Evolutionary conservation across 2,888 invertebrate species (phyloP).

Genomic region (Colostygia pectinataria): DNA sequence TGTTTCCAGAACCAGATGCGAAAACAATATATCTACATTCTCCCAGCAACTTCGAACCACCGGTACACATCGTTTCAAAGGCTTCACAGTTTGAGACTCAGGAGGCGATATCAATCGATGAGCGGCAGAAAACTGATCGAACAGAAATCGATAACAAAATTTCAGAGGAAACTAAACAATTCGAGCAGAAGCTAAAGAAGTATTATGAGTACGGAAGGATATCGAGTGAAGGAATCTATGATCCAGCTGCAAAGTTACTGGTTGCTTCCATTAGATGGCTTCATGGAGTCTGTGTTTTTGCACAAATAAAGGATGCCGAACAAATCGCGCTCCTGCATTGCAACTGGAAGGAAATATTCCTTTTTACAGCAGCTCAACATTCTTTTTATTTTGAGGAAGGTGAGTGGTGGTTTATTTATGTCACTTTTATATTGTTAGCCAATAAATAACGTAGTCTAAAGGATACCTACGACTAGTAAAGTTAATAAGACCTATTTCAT

Average conservation of each 20-base stretch:
- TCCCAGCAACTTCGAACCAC: constrained; percentile 53
- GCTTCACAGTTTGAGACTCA: constrained; percentile 30
- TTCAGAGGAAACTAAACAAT: constrained; percentile 17
- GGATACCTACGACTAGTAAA: too few species aligned
- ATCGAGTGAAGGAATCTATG: constrained; percentile 77
- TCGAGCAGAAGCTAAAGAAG: constrained; percentile 20
- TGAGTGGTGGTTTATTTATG: constrained; percentile 10
- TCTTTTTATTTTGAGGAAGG: constrained; percentile 89
- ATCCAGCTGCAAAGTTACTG: constrained; percentile 89
- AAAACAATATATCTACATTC: constrained; percentile 37
- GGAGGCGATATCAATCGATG: constrained; percentile 33
- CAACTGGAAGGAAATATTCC: constrained; percentile 93
- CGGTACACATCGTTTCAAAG: constrained; percentile 56
- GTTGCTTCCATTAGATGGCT: constrained; percentile 92
- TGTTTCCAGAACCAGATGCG: constrained; percentile 36
- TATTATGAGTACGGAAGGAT: constrained; percentile 61
- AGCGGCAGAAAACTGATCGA: constrained; percentile 35
- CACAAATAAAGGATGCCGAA: constrained; percentile 85
- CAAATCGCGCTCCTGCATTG: constrained; percentile 89
- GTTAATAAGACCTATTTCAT: too few species aligned
- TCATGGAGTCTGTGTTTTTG: constrained; percentile 88
- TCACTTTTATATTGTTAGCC: too few species aligned
- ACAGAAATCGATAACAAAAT: constrained; percentile 40
- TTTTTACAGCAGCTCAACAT: constrained; percentile 92
- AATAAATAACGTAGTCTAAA: too few species aligned